Evolutionary conservation across 1,140 invertebrate genomes (phyloP), one percentile per base, ranked within the genome.

Genomic region (Pollicipes pollicipes): DNA sequence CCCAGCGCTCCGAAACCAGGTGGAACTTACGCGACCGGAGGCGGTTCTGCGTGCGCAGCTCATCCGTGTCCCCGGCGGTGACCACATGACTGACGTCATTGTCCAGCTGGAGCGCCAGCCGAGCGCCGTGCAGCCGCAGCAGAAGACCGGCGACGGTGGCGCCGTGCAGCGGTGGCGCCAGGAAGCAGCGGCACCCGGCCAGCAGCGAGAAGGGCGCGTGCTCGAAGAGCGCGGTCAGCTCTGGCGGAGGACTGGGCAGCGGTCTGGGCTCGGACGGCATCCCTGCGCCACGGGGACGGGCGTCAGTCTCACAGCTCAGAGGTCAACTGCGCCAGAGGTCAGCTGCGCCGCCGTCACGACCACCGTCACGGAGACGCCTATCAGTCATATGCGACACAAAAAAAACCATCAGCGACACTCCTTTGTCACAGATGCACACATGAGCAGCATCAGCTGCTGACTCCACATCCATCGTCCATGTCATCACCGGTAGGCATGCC

Each of bases 121-220:
- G 45, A 21, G 26, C 28, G 17, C 30, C 66, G 16, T 30, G 66
- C 29, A 30, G 37, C 8, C 30, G 29, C 16, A 68, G 8, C 29
- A 17, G 10, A 2, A 69, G 24, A 66, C 30, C 66, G 35, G 29
- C 28, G 71, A 71, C 29, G 35, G 69, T 30, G 30, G 29, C 30
- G 29, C 45, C 28, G 28, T 66, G 71, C 30, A 71, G 35, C 30
- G 45, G 30, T 26, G 68, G 73, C 71, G 69, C 72, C 69, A 73
- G 30, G 70, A 63, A 69, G 68, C 70, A 31, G 28, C 66, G 29
- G 67, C 68, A 68, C 24, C 68, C 26, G 68, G 35, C 32, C 71
- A 30, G 29, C 6, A n/a, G 27, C 4, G 16, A 35, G 72, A 69
- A 64, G 32, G 29, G 45, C 17, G 45, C 13, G 2, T 2, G 45